Percentiles rank a stretch among this genome's conserved stretches.
phyloP scores from a whole-genome alignment of 2,888 invertebrate genomes.

The Acleris cristana region DNA sequence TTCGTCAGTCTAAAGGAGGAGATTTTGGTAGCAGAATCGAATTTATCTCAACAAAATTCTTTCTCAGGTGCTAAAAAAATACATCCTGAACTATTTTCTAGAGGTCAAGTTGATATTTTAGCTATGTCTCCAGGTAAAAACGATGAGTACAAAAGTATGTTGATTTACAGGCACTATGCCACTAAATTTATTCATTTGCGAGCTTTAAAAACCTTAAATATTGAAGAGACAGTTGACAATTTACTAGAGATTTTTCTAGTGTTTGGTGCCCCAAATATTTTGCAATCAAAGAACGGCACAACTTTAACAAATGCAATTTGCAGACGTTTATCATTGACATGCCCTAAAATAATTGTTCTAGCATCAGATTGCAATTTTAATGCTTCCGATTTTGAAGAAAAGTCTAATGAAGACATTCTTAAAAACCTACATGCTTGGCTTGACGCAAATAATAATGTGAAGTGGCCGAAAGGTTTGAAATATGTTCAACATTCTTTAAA shows the following conservation, averaged over 20 bases:
- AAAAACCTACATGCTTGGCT: slow-evolving; percentile 57
- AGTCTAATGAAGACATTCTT: slow-evolving; percentile 59
- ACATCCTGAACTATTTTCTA: slow-evolving; percentile 56
- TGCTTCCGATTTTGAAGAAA: slow-evolving; percentile 47
- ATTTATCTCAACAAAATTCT: background rate
- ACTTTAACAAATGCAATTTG: slow-evolving; percentile 57
- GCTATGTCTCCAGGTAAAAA: slow-evolving; percentile 51
- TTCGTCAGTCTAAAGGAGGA: background rate
- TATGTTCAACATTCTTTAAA: slow-evolving; percentile 59
- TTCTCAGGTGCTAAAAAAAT: slow-evolving; percentile 23
- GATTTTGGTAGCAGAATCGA: background rate
- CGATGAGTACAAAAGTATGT: slow-evolving; percentile 59
- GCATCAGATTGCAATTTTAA: slow-evolving; percentile 47
- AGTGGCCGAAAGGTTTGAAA: slow-evolving; percentile 63
- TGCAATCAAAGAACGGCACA: slow-evolving; percentile 62
- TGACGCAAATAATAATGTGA: slow-evolving; percentile 49
- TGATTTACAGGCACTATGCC: slow-evolving; percentile 59
- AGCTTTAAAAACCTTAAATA: slow-evolving; percentile 53
- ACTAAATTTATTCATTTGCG: slow-evolving; percentile 60
- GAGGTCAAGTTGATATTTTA: slow-evolving; percentile 62
- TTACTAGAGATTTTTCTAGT: slow-evolving; percentile 60
- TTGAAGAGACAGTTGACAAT: slow-evolving; percentile 54
- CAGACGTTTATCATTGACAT: slow-evolving; percentile 49
- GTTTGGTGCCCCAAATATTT: slow-evolving; percentile 64
- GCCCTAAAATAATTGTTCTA: slow-evolving; percentile 55